Evolutionary conservation across 2,797 vertebrate species (phyloP).

Genomic region (Bufotes viridis): DNA sequence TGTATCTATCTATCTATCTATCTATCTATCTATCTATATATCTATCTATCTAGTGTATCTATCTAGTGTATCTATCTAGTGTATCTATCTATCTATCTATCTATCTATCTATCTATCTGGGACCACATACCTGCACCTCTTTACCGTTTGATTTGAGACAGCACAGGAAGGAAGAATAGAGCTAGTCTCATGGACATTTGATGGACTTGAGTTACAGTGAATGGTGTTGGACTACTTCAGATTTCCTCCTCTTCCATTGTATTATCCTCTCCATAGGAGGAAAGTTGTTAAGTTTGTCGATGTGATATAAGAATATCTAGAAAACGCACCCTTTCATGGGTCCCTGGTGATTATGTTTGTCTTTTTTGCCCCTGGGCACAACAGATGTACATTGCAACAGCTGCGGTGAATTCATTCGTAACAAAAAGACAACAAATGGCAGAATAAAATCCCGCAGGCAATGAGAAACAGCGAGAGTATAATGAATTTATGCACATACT

Average conservation of each 20-base stretch:
- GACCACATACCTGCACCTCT: not conserved
- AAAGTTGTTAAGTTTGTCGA: constrained; percentile 10
- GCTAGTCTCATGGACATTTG: not conserved
- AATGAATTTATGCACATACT: constrained; percentile 37
- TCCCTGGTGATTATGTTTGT: constrained; percentile 51
- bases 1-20: too few species aligned
- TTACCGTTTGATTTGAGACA: not conserved
- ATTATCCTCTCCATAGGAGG: not conserved
- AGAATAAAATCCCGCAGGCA: constrained; percentile 50
- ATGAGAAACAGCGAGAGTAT: constrained; percentile 23
- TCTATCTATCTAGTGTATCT: too few species aligned
- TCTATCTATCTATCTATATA: too few species aligned
- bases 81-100: too few species aligned
- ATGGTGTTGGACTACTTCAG: not conserved
- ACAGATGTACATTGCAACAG: constrained; percentile 55
- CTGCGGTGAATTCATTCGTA: constrained; percentile 56
- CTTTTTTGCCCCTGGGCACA: constrained; percentile 50
- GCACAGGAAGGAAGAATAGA: not conserved
- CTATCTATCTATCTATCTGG: too few species aligned
- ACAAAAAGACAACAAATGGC: constrained; percentile 55
- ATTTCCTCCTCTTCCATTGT: not conserved
- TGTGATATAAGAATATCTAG: constrained; percentile 13
- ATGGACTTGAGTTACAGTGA: not conserved
- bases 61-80: too few species aligned
- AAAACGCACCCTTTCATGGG: constrained; percentile 7